Conservation (phyloP, 2,797 vertebrate species). For the Danio tinwini region DNA sequence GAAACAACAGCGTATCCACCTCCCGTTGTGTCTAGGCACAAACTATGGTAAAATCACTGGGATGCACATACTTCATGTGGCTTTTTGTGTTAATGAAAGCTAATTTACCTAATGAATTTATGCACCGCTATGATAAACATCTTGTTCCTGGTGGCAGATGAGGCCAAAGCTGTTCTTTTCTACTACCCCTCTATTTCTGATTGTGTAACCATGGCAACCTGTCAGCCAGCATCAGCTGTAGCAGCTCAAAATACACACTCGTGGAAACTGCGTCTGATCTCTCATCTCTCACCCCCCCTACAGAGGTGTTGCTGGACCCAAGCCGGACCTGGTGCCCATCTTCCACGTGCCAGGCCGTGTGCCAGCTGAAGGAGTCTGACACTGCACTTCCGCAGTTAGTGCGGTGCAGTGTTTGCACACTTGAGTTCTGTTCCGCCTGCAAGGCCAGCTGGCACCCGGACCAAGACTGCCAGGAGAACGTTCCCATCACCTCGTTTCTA, state of each 20-base stretch:
- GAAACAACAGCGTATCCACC: neutral
- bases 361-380: constrained; percentile 90
- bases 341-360: constrained; percentile 95
- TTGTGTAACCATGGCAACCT: constrained; percentile 46
- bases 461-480: constrained; percentile 90
- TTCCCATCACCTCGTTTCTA: constrained; percentile 88
- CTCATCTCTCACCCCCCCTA: neutral
- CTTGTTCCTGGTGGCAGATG: constrained; percentile 9
- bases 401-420: constrained; percentile 89
- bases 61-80: neutral
- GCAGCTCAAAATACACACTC: constrained; percentile 29
- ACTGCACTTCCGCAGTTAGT: constrained; percentile 89
- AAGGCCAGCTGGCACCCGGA: constrained; percentile 95
- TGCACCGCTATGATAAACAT: constrained; percentile 10
- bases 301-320: constrained; percentile 96
- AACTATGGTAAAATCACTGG: neutral
- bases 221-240: constrained; percentile 5
- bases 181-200: constrained; percentile 7
- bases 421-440: constrained; percentile 95
- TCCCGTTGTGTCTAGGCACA: neutral
- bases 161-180: constrained; percentile 2
- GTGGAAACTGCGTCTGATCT: neutral
- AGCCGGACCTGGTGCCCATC: constrained; percentile 98
- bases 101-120: constrained; percentile 26
- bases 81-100: constrained; percentile 14